A percentile compares a stretch with the other conserved stretches of the same genome.
Conservation (phyloP, 2,888 invertebrate genomes). For the Ornithoptera alexandrae region DNA sequence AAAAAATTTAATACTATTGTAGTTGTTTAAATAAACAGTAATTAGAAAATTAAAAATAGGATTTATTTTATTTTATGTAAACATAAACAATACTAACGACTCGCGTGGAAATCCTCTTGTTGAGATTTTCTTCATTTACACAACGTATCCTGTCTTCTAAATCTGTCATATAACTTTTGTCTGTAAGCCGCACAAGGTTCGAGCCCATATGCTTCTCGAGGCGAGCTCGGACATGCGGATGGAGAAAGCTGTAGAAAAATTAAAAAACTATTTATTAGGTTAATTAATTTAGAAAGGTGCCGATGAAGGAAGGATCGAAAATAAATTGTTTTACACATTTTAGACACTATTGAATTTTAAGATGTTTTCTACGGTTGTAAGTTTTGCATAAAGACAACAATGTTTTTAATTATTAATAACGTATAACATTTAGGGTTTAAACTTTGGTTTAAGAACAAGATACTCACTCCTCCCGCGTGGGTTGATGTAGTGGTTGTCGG, state of each 20-base stretch:
- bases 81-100: slow-evolving; percentile 70
- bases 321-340: no score
- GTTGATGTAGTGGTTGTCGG: slow-evolving; percentile 40
- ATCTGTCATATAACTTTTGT: slow-evolving; percentile 83
- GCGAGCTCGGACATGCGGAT: slow-evolving; percentile 82
- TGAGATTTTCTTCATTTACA: slow-evolving; percentile 83
- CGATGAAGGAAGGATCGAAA: no score
- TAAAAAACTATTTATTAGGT: not conserved
- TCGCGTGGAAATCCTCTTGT: slow-evolving; percentile 81
- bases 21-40: no score
- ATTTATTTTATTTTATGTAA: no score
- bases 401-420: not conserved
- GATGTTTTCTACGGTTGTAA: not conserved
- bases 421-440: not conserved
- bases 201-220: slow-evolving; percentile 86
- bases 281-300: not conserved
- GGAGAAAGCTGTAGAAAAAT: slow-evolving; percentile 75
- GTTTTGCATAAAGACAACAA: not conserved
- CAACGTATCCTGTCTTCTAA: slow-evolving; percentile 82
- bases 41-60: no score
- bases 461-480: slow-evolving; percentile 52
- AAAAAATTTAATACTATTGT: not conserved
- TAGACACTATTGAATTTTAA: no score
- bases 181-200: slow-evolving; percentile 83
- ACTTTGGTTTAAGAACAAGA: not conserved